Percentiles rank a stretch among this genome's conserved stretches.
These are phyloP conservation scores for Triops cancriformis DNA, from an alignment of 1,140 invertebrate species.

Conservation along the genomic window DNA sequence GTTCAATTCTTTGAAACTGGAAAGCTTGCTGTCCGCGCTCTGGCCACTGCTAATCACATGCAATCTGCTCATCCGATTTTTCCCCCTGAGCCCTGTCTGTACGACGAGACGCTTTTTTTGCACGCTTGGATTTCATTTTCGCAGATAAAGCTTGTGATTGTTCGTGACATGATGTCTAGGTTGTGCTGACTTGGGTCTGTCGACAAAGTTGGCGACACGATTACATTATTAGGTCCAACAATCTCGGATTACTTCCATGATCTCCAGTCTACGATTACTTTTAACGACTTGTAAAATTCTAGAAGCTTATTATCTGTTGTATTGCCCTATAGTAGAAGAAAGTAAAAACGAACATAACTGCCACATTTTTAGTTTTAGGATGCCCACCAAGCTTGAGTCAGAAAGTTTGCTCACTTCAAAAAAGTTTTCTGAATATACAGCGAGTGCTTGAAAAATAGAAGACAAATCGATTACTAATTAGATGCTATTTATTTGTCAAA, in stretches of 20 bases:
- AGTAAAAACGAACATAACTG: too few relatives aligned
- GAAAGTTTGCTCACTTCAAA: too few relatives aligned
- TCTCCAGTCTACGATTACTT: neutral
- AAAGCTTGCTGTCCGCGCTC: neutral
- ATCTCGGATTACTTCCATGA: neutral
- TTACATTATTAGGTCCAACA: neutral
- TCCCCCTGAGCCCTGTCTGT: too few relatives aligned
- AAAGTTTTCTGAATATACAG: too few relatives aligned
- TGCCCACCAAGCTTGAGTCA: too few relatives aligned
- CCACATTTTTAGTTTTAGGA: too few relatives aligned
- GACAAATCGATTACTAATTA: too few relatives aligned
- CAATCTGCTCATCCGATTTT: neutral
- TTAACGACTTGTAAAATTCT: too few relatives aligned
- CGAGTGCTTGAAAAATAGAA: too few relatives aligned
- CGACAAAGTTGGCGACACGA: neutral
- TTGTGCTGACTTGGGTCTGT: neutral
- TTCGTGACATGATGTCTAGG: neutral
- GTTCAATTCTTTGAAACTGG: neutral
- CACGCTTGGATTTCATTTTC: neutral
- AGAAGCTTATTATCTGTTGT: too few relatives aligned
- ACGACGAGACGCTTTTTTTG: neutral
- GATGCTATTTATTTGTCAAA: too few relatives aligned
- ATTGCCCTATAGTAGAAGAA: too few relatives aligned
- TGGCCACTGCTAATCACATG: neutral
- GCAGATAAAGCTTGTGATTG: neutral